These are phyloP conservation scores for Erythrocercus mccallii DNA, from an alignment of 2,113 vertebrate species.

Conservation along the genomic window DNA sequence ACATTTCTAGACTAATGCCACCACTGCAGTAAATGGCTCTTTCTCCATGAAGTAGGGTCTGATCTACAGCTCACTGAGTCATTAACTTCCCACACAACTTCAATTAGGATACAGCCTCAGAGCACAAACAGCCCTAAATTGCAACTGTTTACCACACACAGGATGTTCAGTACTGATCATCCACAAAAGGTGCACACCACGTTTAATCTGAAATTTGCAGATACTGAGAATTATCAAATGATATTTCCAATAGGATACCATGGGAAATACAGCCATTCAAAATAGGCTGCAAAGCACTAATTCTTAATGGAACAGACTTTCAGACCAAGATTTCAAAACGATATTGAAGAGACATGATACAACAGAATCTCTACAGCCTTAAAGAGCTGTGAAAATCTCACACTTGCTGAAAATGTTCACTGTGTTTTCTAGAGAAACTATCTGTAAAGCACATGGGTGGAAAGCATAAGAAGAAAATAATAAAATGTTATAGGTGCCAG, in stretches of 20 bases:
- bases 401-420: neutral
- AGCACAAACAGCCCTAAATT: neutral
- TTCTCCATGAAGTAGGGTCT: neutral
- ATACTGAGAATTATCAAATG: neutral
- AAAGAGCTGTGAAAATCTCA: neutral
- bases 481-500: neutral
- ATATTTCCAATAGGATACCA: neutral
- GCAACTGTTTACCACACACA: neutral
- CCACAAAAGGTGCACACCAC: neutral
- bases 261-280: neutral
- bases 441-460: neutral
- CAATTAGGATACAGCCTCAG: neutral
- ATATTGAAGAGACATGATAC: neutral
- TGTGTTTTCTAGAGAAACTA: neutral
- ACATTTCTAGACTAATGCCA: neutral
- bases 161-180: neutral
- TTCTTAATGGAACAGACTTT: neutral
- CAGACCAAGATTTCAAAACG: neutral
- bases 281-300: neutral
- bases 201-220: neutral
- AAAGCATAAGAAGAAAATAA: neutral
- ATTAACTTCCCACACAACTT: neutral
- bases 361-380: neutral
- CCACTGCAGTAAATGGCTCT: neutral
- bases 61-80: neutral